phyloP scores from a whole-genome alignment of 2,113 vertebrate species.

The Amia ocellicauda region DNA sequence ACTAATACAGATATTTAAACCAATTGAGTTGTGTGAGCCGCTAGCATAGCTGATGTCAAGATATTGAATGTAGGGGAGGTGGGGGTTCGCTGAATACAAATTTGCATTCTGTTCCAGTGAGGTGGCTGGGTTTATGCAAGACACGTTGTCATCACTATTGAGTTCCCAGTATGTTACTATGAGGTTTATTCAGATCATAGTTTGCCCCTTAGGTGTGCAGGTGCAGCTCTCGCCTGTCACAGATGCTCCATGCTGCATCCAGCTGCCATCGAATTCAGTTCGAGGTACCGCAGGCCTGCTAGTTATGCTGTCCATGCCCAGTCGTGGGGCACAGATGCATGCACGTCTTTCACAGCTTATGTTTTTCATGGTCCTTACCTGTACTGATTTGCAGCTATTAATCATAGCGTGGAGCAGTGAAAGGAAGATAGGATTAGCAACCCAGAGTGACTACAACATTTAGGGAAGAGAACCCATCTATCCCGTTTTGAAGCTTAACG shows the following conservation, averaged over 20 bases:
- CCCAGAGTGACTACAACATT: conserved; percentile 47
- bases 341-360: conserved; percentile 10
- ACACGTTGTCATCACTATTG: background rate
- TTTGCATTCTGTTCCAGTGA: background rate
- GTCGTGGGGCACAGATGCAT: conserved; percentile 30
- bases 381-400: conserved; percentile 57
- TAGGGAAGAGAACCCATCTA: conserved; percentile 59
- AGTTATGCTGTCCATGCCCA: conserved; percentile 2
- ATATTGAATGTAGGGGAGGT: too few species aligned
- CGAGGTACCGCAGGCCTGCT: background rate
- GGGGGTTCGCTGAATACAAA: too few species aligned
- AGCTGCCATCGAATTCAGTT: conserved; percentile 57
- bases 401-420: conserved; percentile 60
- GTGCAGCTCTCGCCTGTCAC: conserved; percentile 57
- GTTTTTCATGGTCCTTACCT: conserved; percentile 12
- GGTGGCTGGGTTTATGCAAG: background rate
- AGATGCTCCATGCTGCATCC: conserved; percentile 54
- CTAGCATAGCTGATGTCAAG: too few species aligned
- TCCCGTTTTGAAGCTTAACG: conserved; percentile 12
- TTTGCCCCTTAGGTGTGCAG: conserved; percentile 57
- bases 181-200: background rate
- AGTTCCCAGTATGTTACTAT: background rate
- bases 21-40: too few species aligned
- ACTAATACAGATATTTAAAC: too few species aligned
- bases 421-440: conserved; percentile 47